Base-by-base conservation (phyloP, 2,888 invertebrate genomes). In the Plusia festucae region DNA sequence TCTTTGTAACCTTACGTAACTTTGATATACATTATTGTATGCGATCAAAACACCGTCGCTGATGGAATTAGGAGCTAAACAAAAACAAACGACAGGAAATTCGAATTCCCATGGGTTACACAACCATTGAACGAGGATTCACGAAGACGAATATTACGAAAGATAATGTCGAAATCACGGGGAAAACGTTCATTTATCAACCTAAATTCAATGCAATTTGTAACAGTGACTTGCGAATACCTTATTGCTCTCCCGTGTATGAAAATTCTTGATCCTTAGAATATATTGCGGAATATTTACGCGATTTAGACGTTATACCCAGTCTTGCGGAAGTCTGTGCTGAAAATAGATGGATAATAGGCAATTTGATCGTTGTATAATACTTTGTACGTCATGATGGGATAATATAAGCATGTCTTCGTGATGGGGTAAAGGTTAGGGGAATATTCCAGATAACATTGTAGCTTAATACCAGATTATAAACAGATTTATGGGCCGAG, bases 161-260 rank as follows among this genome's bases (percentile, higher is more conserved):
- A 72, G 68, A 79, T 78, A 77, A 72, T 65, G 27, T 58, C 68
- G 69, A 76, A 71, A 75, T 77, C 61, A 70, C 56, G 67, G 62
- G 77, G 76, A 76, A 82, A 78, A 77, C 68, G 57, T 49, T 70
- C 79, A 82, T 83, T 80, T 78, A 84, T 83, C 83, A 82, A 81
- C 49, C 32, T 63, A 73, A 78, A 76, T 80, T 76, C 76, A 67
- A 72, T 83, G 82, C 82, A 84, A 86, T 86, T 85, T 85, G 69
- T 78, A 68, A 69, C 68, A 65, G 66, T 86, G 86, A 86, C 84
- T 86, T 80, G 86, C 84, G 53, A 66, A 68, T 70, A 44, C 54
- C 44, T 60, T 70, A 77, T 79, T 68, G 74, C 70, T 70, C 71
- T 75, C 68, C 52, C 56, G 34, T 64, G 76, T 80, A 76, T 71